Percentiles rank a stretch among this genome's conserved stretches.
Conservation (phyloP, 2,888 invertebrate species). For the Phaedon cochleariae region DNA sequence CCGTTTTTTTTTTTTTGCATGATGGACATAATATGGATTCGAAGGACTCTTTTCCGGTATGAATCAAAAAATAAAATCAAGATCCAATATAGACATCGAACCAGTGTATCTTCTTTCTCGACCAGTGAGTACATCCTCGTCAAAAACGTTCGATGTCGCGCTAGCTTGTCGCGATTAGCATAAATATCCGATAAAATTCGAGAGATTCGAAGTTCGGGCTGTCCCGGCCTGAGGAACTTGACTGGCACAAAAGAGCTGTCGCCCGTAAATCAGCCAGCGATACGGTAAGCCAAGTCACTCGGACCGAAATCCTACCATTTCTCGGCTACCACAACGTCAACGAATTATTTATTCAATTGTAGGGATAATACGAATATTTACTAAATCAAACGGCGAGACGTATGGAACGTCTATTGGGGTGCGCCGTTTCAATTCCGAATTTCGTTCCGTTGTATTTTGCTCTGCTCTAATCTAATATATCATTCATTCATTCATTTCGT, state of each 20-base stretch:
- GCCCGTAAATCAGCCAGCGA: conserved; percentile 58
- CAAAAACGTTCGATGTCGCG: conserved; percentile 16
- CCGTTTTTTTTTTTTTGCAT: too few relatives aligned
- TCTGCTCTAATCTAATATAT: too few relatives aligned
- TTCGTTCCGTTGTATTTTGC: too few relatives aligned
- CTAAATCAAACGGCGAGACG: conserved; percentile 31
- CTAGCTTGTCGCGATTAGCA: conserved; percentile 56
- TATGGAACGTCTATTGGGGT: neutral
- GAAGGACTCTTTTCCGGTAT: too few relatives aligned
- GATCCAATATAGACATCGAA: too few relatives aligned
- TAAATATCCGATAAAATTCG: conserved; percentile 62
- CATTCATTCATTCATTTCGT: too few relatives aligned
- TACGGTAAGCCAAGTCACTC: conserved; percentile 33
- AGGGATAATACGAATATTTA: conserved; percentile 35
- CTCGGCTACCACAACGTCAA: conserved; percentile 41
- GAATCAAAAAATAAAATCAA: too few relatives aligned
- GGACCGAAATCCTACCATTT: conserved; percentile 38
- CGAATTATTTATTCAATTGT: conserved; percentile 44
- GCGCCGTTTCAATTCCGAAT: too few relatives aligned
- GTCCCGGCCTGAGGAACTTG: conserved; percentile 52
- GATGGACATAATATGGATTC: too few relatives aligned
- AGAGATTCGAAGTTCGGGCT: conserved; percentile 45
- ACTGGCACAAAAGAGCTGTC: conserved; percentile 61
- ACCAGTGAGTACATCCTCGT: neutral
- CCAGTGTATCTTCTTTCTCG: neutral